Base-by-base conservation (phyloP, 2,888 invertebrate genomes). In the Amblyjoppa fuscipennis region DNA sequence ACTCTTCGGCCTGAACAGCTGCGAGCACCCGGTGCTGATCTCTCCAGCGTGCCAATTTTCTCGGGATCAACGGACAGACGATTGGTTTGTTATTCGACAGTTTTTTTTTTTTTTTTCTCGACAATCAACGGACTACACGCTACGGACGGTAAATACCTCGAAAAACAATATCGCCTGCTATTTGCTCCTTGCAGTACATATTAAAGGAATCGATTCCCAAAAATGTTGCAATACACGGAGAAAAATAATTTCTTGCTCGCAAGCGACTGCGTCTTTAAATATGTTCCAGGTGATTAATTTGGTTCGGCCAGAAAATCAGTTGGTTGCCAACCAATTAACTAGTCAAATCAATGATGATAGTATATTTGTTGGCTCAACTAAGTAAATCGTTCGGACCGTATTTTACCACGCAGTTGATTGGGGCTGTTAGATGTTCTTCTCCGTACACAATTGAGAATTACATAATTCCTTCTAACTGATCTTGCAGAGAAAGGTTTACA, bases 11-110 rank as follows among this genome's bases (percentile, higher is more conserved):
- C 28, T 28, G 56, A 61, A 81, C 85, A 87, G 82, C 82, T 87
- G 87, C 83, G 80, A 53, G 66, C 51, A 76, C 66, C 64, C 64
- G 53, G 61, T 68, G 56, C 28, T 75, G 66, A 70, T 74, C 51
- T n/a, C 66, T 59, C 34, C 68, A 71, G 74, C 85, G 70, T 85
- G 82, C 85, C 85, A 85, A 85, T 85, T 83, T 85, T 74, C 85
- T 77, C 80, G 77, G 75, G 85, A 83, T 85, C 85, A 85, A 85
- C 64, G 83, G 59, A 83, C 85, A 45, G 68, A 74, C 61, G 83
- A 85, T 82, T 81, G 85, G 80, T 83, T 85, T 80, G 83, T 77
- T 85, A 77, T 83, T 76, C 38, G 74, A 66, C 28, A 74, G n/a
- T 49, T 73, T 51, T 20, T 20, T 73, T 51, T 73, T 51, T 76